Percentiles rank a stretch among this genome's conserved stretches.
These are phyloP conservation scores for Timema cristinae DNA, from an alignment of 2,888 invertebrate genomes.

Conservation along the genomic window DNA sequence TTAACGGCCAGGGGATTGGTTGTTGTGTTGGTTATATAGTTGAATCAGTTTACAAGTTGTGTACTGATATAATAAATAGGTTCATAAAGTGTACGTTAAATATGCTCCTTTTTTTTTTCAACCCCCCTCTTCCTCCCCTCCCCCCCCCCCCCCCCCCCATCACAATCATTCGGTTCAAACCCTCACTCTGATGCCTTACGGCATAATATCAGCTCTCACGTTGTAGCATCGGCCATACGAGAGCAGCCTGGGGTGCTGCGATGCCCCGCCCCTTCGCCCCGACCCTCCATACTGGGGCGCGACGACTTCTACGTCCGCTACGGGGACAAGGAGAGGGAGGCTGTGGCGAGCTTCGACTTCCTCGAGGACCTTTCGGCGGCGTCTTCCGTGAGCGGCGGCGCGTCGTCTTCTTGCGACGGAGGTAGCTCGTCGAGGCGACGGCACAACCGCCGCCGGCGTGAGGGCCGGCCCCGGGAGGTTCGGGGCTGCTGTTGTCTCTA, in stretches of 20 bases:
- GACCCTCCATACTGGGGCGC: constrained; percentile 72
- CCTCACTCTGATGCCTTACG: background rate
- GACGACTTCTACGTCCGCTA: constrained; percentile 73
- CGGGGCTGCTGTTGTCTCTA: background rate
- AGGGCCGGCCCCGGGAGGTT: too few relatives aligned
- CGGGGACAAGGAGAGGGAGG: constrained; percentile 72
- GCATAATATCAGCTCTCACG: constrained; percentile 27
- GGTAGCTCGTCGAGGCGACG: constrained; percentile 17
- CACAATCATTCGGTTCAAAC: background rate
- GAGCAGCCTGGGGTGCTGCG: constrained; percentile 44
- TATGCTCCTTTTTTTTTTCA: background rate
- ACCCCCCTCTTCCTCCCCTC: too few relatives aligned
- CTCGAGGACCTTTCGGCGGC: constrained; percentile 60
- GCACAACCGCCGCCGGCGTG: too few relatives aligned
- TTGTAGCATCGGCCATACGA: constrained; percentile 45
- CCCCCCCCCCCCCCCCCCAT: too few relatives aligned
- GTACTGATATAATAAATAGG: background rate
- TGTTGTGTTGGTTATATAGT: background rate
- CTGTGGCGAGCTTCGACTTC: constrained; percentile 76
- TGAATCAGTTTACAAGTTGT: background rate
- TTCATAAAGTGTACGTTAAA: too few relatives aligned
- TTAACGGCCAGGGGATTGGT: too few relatives aligned
- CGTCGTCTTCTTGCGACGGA: constrained; percentile 25
- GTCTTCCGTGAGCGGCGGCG: constrained; percentile 37
- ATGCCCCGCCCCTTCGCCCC: constrained; percentile 40